Evolutionary conservation across 2,113 vertebrate species (phyloP).

Genomic region (Heterocephalus glaber): DNA sequence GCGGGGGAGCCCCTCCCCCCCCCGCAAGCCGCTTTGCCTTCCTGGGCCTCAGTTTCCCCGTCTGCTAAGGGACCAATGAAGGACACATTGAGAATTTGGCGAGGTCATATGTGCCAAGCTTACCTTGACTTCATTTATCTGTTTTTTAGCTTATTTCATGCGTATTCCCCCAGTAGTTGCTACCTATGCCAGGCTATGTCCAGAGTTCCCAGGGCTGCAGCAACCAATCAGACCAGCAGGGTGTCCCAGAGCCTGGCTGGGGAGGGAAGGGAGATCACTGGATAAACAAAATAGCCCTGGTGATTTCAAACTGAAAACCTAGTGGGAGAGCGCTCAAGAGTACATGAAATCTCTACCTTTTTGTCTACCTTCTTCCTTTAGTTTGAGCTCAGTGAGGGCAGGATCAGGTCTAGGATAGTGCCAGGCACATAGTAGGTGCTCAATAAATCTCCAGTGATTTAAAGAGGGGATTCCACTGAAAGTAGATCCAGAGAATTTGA

Average conservation of each 20-base stretch:
- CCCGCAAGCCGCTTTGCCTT: neutral
- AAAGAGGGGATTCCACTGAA: neutral
- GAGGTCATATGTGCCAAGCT: neutral
- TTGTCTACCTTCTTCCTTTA: neutral
- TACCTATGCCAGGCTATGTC: neutral
- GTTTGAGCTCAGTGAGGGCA: neutral
- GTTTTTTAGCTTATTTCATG: neutral
- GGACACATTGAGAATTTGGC: neutral
- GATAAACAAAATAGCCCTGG: neutral
- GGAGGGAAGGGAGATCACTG: neutral
- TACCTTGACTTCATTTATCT: neutral
- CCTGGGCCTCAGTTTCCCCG: neutral
- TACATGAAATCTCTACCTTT: neutral
- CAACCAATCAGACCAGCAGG: neutral
- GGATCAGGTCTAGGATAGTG: neutral
- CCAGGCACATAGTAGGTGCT: neutral
- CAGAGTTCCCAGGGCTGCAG: neutral
- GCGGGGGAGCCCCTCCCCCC: neutral
- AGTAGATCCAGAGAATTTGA: neutral
- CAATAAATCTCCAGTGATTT: neutral
- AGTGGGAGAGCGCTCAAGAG: neutral
- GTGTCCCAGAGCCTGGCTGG: neutral
- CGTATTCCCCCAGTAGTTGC: neutral
- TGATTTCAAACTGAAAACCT: neutral
- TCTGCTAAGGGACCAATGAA: constrained; percentile 11